Base-by-base conservation (phyloP, 1,140 invertebrate genomes). In the Acromyrmex charruanus region DNA sequence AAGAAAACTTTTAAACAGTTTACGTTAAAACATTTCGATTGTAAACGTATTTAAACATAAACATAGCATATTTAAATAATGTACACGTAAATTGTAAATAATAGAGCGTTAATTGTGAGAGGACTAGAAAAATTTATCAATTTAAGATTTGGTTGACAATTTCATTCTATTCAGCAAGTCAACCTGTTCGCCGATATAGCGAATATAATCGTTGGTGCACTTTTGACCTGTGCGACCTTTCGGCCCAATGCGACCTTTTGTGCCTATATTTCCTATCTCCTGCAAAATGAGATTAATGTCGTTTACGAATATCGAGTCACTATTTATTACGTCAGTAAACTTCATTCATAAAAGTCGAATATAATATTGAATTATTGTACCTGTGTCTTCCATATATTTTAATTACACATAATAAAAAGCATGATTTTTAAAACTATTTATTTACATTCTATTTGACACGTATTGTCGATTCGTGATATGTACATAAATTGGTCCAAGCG, bases 201-300 rank as follows among this genome's bases (percentile, higher is more conserved):
- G 25, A 28, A 55, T 71, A 31, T 53, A 44, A 81, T 58, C 21
- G 7, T 55, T 49, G 51, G 21, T 81, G 77, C 79, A 81, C 66
- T 81, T 58, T 81, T 71, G 79, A 81, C 79, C 79, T 25, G 77
- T 39, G n/a, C 79, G 79, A 81, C 65, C 65, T 81, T 58, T 58
- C 65, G 51, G 65, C 51, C 31, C 51, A 53, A 81, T 18, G 21
- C 65, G 79, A 71, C 53, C 79, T 81, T 58, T 51, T 35, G 31
- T 59, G 65, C 51, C 79, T 71, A 65, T 58, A 65, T 79, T 79
- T 65, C 59, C 39, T 35, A 81, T 71, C 65, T 58, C 51, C 0
- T 53, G 31, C 51, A 44, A 49, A 81, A 81, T 80, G 63, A 80
- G 77, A 69, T 81, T 81, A 69, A 81, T 81, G 10, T 12, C 51